These are phyloP conservation scores for Hemicordylus capensis DNA, from an alignment of 2,113 vertebrate genomes.

Conservation along the genomic window DNA sequence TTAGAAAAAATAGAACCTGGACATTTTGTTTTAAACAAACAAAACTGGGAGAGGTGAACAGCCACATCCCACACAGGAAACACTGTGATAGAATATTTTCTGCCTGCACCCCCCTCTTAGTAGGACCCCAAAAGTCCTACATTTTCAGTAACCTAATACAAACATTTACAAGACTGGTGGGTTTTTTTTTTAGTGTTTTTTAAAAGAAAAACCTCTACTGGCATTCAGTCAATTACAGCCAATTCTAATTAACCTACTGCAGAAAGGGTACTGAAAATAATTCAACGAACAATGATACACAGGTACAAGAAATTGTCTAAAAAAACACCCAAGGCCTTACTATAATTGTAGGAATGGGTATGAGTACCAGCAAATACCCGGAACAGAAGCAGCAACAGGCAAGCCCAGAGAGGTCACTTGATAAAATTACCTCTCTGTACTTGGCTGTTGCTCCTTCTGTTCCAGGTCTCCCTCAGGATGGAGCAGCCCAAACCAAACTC, in stretches of 20 bases:
- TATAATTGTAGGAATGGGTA: background rate
- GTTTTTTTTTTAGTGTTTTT: too few species aligned
- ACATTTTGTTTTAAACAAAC: background rate
- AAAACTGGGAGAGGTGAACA: conserved; percentile 9
- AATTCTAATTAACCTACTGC: background rate
- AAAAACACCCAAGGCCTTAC: background rate
- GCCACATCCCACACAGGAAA: conserved; percentile 46
- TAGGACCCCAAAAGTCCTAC: background rate
- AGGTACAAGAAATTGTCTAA: background rate
- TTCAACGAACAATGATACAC: background rate
- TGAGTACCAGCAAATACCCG: background rate
- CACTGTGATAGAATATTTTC: conserved; percentile 3
- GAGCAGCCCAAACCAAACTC: background rate
- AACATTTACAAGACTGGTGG: background rate
- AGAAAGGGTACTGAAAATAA: background rate
- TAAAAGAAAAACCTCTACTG: background rate
- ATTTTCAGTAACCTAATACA: background rate
- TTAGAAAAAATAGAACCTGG: too few species aligned
- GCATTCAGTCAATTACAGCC: background rate
- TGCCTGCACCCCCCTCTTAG: background rate
- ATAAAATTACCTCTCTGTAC: too few species aligned
- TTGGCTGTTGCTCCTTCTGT: too few species aligned
- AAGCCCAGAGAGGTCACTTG: background rate
- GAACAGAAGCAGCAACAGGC: background rate
- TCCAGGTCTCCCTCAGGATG: background rate